These are phyloP conservation scores for Rhyacophila evoluta DNA, from an alignment of 2,888 invertebrate genomes.

Conservation along the genomic window DNA sequence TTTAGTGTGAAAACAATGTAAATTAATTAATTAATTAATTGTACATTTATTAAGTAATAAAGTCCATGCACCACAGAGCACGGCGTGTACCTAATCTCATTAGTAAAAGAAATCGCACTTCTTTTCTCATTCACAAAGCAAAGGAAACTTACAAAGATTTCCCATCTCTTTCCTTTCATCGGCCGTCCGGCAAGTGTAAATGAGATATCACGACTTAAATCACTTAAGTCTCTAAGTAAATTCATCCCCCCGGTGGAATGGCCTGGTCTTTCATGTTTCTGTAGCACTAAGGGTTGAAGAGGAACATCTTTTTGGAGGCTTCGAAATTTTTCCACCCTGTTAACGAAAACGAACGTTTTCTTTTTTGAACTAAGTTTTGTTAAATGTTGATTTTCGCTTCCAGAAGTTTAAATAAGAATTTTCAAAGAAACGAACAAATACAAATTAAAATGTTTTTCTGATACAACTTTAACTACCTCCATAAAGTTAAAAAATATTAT, in stretches of 20 bases:
- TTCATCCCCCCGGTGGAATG: background rate
- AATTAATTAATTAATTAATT: too few species aligned
- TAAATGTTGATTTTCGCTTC: background rate
- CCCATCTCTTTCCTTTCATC: constrained; percentile 29
- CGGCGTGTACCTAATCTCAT: constrained; percentile 47
- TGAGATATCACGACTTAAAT: constrained; percentile 20
- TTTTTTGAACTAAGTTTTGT: constrained; percentile 8
- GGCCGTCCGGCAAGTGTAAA: background rate
- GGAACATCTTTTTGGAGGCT: constrained; percentile 18
- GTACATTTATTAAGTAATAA: constrained; percentile 33
- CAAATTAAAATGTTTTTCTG: background rate
- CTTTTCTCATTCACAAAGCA: constrained; percentile 25
- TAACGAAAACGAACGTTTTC: constrained; percentile 8
- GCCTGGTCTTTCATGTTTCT: constrained; percentile 6
- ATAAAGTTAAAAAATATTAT: too few species aligned
- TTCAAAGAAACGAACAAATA: background rate
- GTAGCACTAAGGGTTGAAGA: constrained; percentile 11
- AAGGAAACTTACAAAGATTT: background rate
- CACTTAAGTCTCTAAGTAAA: background rate
- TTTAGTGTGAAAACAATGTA: too few species aligned
- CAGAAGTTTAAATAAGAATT: background rate
- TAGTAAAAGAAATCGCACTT: constrained; percentile 50
- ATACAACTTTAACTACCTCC: background rate
- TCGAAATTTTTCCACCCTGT: constrained; percentile 14
- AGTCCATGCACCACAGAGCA: constrained; percentile 35